Base-by-base conservation (phyloP, 2,888 invertebrate genomes). In the Pseudanteris insignis region DNA sequence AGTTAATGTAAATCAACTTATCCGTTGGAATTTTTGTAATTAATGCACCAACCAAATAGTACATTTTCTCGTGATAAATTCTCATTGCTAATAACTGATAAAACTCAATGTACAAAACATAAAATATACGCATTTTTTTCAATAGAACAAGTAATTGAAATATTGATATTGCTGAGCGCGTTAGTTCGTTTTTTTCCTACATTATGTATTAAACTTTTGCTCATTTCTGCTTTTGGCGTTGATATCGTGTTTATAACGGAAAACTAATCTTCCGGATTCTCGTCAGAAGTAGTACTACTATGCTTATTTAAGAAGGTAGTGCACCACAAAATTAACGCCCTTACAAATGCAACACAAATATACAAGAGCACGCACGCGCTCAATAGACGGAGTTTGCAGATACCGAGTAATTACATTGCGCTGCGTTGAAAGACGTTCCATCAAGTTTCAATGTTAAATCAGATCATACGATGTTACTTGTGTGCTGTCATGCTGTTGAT, bases 221-320 rank as follows among this genome's bases (percentile, higher is more conserved):
- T n/a, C n/a, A n/a, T n/a, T n/a, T n/a, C n/a, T n/a, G n/a, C n/a
- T n/a, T n/a, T n/a, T n/a, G n/a, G 18, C 54, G 54, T 54, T 41
- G 60, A 48, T 43, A 48, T 44, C 48, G 53, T 63, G 51, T 63
- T 57, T 58, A 53, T 63, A 63, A 63, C 57, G 57, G 53, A 63
- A 63, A 63, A 63, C 63, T 63, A 63, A 63, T 63, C 63, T 63
- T 54, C 57, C 37, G 43, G 53, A 58, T 63, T 57, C 53, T 48
- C 63, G 48, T 58, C 57, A 43, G 47, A 63, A 44, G 48, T 29
- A 63, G 18, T 12, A 40, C 44, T 24, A 38, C 36, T 33, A 47
- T 62, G 62, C 57, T 62, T 62, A 62, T 62, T 62, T 57, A 53
- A 51, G 47, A 57, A 57, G 50, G 63, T 44, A 54, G 43, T 30